Evolutionary conservation across 2,797 vertebrate species (phyloP).

Genomic region (Tadarida brasiliensis): DNA sequence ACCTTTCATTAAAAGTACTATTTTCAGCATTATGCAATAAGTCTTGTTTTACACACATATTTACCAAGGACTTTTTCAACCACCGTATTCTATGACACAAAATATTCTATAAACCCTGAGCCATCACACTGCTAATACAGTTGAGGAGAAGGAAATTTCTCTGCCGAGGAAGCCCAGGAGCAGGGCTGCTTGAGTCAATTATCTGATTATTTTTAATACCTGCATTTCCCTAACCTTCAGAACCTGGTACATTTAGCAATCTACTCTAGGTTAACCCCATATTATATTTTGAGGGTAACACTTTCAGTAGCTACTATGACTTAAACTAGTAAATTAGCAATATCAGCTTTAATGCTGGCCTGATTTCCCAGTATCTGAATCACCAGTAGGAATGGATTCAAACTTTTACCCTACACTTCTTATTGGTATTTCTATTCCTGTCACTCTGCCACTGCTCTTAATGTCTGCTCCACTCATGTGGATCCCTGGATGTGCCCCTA

Average conservation of each 20-base stretch:
- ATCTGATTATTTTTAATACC: background rate
- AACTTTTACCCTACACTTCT: background rate
- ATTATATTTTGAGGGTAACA: background rate
- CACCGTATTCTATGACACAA: background rate
- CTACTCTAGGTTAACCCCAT: background rate
- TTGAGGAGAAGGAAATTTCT: background rate
- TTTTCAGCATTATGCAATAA: background rate
- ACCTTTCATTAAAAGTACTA: background rate
- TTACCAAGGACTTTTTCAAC: background rate
- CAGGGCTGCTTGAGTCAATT: background rate
- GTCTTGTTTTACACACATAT: background rate
- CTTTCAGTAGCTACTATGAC: background rate
- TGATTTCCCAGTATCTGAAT: background rate
- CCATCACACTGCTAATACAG: background rate
- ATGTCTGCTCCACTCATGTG: accelerated
- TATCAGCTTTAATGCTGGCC: background rate
- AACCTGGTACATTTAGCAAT: background rate
- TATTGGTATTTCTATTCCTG: background rate
- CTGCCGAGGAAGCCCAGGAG: background rate
- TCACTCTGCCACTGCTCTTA: background rate
- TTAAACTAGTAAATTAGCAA: background rate
- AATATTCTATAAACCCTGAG: background rate
- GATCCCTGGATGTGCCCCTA: background rate
- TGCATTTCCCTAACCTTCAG: background rate
- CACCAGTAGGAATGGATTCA: background rate